These are phyloP conservation scores for Salticus scenicus DNA, from an alignment of 2,888 invertebrate species.

Conservation along the genomic window DNA sequence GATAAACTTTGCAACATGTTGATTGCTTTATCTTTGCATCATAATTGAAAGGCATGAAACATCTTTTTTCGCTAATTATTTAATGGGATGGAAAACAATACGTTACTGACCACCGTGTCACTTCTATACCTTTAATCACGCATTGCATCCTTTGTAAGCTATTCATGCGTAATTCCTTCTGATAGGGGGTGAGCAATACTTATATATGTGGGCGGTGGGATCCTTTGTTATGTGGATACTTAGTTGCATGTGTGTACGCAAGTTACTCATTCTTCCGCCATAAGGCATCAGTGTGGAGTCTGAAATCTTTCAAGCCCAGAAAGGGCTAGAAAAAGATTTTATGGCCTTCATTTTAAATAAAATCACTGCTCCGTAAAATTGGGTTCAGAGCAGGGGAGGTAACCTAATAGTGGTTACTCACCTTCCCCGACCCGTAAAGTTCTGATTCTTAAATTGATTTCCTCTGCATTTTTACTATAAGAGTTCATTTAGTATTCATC, in stretches of 20 bases:
- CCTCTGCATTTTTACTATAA: background rate
- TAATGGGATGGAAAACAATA: no score
- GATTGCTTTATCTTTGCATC: no score
- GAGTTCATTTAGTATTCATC: no score
- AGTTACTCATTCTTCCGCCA: no score
- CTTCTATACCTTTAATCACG: background rate
- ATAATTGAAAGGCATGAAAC: no score
- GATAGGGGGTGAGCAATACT: background rate
- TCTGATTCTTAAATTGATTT: no score
- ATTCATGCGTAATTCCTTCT: background rate
- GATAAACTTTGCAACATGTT: no score
- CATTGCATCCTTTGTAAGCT: background rate
- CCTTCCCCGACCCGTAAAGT: background rate
- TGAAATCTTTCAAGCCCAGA: background rate
- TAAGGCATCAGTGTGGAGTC: no score
- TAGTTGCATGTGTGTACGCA: no score
- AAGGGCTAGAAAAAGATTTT: background rate
- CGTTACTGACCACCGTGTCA: no score
- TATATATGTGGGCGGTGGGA: background rate
- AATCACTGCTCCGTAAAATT: constrained; percentile 34
- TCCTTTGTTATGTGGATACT: no score
- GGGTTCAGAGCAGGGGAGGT: background rate
- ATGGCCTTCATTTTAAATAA: constrained; percentile 32
- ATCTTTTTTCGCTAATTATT: no score
- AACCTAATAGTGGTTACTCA: background rate